A percentile compares a stretch with the other conserved stretches of the same genome.
Evolutionary conservation across 2,113 vertebrate genomes (phyloP).

Genomic region (Heterochromis multidens): DNA sequence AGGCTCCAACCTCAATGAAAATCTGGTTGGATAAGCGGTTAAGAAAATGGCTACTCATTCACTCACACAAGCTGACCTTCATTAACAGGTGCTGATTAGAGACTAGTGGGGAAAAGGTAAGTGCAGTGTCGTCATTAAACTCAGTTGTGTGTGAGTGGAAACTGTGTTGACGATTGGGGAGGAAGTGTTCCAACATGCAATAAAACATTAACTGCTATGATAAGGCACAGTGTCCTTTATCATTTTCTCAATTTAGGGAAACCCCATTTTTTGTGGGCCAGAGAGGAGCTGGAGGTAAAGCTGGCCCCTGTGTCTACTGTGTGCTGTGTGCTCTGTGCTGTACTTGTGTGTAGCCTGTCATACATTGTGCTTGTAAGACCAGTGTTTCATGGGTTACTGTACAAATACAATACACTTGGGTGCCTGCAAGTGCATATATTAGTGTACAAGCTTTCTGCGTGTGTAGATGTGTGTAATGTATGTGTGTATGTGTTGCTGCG

Average conservation of each 20-base stretch:
- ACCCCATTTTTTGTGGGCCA: neutral
- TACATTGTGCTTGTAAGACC: neutral
- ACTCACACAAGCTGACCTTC: neutral
- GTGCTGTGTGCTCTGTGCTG: too few relatives aligned
- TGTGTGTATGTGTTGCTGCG: conserved; percentile 50
- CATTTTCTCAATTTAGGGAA: neutral
- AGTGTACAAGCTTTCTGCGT: conserved; percentile 14
- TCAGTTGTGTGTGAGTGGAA: neutral
- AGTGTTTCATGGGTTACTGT: neutral
- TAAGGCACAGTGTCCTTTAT: neutral
- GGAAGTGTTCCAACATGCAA: neutral
- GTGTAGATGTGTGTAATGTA: conserved; percentile 30
- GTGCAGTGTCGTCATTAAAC: neutral
- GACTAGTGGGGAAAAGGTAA: conserved; percentile 11
- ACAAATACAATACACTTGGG: conserved; percentile 28
- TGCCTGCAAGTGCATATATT: conserved; percentile 6
- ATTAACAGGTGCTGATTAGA: neutral
- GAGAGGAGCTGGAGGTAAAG: conserved; percentile 14
- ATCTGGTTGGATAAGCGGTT: neutral
- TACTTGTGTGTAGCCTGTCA: neutral
- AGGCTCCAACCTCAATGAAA: neutral
- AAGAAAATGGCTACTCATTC: neutral
- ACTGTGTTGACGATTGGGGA: neutral
- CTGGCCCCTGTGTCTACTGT: neutral
- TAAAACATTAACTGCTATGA: neutral